Evolutionary conservation across 2,797 vertebrate genomes (phyloP).

Genomic region (Anisognathus igniventris): DNA sequence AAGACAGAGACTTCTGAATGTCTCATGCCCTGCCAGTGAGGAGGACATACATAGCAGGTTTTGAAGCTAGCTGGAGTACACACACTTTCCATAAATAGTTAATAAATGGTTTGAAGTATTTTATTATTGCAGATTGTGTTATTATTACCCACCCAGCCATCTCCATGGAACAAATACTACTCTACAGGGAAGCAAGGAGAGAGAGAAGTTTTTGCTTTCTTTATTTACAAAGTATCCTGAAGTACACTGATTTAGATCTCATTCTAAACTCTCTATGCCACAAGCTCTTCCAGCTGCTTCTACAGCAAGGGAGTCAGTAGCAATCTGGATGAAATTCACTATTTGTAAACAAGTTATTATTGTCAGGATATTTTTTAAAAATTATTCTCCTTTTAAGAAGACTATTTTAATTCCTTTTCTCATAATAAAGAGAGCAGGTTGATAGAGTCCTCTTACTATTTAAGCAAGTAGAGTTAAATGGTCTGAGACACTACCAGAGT

Average conservation of each 20-base stretch:
- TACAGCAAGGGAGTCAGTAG: neutral
- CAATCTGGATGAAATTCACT: neutral
- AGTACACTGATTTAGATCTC: neutral
- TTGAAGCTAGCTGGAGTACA: neutral
- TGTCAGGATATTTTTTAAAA: neutral
- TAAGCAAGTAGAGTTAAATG: neutral
- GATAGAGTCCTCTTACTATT: neutral
- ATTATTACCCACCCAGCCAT: neutral
- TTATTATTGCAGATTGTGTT: neutral
- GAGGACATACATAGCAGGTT: neutral
- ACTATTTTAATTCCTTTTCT: neutral
- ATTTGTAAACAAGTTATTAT: neutral
- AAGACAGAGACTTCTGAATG: neutral
- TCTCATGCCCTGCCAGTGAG: neutral
- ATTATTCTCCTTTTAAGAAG: neutral
- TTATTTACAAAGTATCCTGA: neutral
- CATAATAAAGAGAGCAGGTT: neutral
- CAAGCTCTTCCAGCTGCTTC: neutral
- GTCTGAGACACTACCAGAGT: neutral
- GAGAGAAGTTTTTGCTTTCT: neutral
- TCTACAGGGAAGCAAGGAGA: neutral
- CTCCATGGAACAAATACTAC: neutral
- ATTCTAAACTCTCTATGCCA: neutral
- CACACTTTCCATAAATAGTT: neutral
- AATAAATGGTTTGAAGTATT: neutral